Base-by-base conservation (phyloP, 2,888 invertebrate species). In the Stenoptilia bipunctidactyla region DNA sequence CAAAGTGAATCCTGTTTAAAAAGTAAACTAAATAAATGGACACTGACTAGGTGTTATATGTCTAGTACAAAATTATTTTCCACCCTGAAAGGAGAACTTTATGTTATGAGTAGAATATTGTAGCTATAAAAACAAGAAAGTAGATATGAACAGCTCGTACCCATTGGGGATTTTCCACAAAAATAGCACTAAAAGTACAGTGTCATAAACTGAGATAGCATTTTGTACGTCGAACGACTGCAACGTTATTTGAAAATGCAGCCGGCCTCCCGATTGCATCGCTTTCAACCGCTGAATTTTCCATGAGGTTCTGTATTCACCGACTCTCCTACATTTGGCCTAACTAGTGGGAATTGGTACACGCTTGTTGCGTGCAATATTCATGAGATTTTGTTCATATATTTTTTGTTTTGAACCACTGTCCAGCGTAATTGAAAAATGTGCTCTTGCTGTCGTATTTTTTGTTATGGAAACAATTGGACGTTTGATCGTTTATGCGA, bases 311-410 rank as follows among this genome's bases (percentile, higher is more conserved):
- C 20, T 20, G 20, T 20, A 20, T 20, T 51, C 49, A 42, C 52
- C 58, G 59, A 64, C 66, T 66, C 64, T 62, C 57, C 56, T 60
- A 59, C 59, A 61, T 57, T 58, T 58, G 55, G 48, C 55, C 63
- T 71, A 73, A 77, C 75, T 79, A 74, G 72, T 64, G 66, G 68
- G 69, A 70, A 75, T 72, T 71, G 76, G 71, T 69, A 61, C 64
- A 51, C 69, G 72, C 66, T 63, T 73, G 74, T 75, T 67, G 61
- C 64, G 62, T 80, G 53, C 58, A 79, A 75, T 67, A 80, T 80
- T 65, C 58, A 83, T 70, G 77, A 68, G 75, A 68, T 71, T 75
- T 70, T 69, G 75, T 69, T 61, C 63, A 61, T 60, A 67, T 64
- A 65, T 77, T 79, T 79, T 75, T 80, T 69, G 50, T 44, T 48